A percentile compares a stretch with the other conserved stretches of the same genome.
Conservation (phyloP, 2,888 invertebrate genomes). For the Lepidochrysops patricia region DNA sequence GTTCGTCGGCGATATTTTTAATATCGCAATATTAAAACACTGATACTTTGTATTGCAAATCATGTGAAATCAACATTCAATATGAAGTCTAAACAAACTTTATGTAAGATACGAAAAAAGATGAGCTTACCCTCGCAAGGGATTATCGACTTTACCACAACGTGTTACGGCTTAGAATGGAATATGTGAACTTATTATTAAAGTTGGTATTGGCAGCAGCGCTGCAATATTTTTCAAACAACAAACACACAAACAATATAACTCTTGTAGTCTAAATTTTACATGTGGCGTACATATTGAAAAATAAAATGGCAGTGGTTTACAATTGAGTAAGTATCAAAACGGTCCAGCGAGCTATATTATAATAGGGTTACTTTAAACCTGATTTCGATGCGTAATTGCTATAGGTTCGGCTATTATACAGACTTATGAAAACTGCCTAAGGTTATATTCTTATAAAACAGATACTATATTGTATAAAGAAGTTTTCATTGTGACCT, state of each 20-base stretch:
- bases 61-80: background rate
- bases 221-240: conserved; percentile 22
- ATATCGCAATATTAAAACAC: background rate
- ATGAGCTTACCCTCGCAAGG: background rate
- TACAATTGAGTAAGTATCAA: background rate
- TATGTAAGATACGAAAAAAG: conserved; percentile 4
- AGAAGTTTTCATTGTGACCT: too few relatives aligned
- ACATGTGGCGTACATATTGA: background rate
- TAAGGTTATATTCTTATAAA: too few relatives aligned
- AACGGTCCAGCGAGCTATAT: background rate
- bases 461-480: too few relatives aligned
- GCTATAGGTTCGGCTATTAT: too few relatives aligned
- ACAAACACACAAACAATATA: conserved; percentile 20
- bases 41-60: background rate
- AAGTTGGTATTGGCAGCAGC: conserved; percentile 9
- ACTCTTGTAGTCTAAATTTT: conserved; percentile 5
- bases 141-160: background rate
- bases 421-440: too few relatives aligned
- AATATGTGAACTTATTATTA: background rate
- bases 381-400: too few relatives aligned
- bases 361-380: background rate
- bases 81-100: conserved; percentile 2
- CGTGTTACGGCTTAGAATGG: background rate
- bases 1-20: background rate
- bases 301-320: background rate